A percentile compares a stretch with the other conserved stretches of the same genome.
Conservation (phyloP, 2,113 vertebrate species). For the Scolopax mira region DNA sequence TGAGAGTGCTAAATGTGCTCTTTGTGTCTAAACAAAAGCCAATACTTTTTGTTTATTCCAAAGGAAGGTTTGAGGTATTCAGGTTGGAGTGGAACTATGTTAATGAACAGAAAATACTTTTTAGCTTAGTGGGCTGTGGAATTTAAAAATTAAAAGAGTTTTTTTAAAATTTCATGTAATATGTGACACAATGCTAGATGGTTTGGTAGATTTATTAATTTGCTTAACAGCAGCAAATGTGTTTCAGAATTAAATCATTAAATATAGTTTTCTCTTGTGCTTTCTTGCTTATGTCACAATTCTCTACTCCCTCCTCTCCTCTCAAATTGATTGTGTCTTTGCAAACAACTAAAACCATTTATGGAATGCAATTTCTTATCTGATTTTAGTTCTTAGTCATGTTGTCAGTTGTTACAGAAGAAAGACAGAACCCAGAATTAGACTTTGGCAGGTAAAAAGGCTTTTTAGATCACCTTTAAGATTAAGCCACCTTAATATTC, state of each 20-base stretch:
- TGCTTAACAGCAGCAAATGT: not conserved
- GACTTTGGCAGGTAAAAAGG: slow-evolving; percentile 58
- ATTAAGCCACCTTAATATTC: slow-evolving; percentile 38
- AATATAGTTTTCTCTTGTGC: not conserved
- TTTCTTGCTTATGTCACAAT: not conserved
- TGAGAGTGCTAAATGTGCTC: not conserved
- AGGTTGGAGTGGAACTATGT: not conserved
- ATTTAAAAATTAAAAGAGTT: not conserved
- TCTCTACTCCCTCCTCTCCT: not conserved
- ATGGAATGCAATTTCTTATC: slow-evolving; percentile 60
- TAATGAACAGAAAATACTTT: not conserved
- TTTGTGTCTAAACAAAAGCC: not conserved
- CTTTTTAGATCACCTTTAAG: slow-evolving; percentile 58
- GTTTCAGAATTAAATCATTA: not conserved
- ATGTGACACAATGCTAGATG: not conserved
- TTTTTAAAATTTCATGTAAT: not conserved
- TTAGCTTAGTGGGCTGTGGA: not conserved
- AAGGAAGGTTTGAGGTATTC: not conserved
- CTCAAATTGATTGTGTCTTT: not conserved
- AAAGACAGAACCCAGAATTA: slow-evolving; percentile 54
- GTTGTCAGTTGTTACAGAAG: slow-evolving; percentile 50
- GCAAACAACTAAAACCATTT: slow-evolving; percentile 36
- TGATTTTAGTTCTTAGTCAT: slow-evolving; percentile 29
- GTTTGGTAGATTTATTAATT: not conserved
- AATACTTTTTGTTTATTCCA: not conserved